These are phyloP conservation scores for Neogale vison DNA, from an alignment of 2,113 vertebrate genomes.

Conservation along the genomic window DNA sequence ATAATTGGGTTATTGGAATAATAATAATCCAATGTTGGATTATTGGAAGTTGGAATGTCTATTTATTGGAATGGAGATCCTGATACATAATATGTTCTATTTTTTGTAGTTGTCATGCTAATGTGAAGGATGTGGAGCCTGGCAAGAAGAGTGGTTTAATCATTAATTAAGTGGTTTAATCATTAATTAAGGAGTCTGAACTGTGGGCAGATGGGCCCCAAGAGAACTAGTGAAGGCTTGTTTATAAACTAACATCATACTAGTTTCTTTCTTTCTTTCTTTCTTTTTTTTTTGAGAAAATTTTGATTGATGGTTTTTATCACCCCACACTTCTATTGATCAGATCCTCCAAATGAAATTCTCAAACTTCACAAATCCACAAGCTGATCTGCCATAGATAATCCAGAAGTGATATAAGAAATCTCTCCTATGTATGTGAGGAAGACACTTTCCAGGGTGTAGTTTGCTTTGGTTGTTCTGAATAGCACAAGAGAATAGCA, in stretches of 20 bases:
- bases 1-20: too few species aligned
- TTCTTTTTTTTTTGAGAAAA: neutral
- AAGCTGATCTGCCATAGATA: neutral
- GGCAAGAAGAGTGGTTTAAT: neutral
- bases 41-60: neutral
- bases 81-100: neutral
- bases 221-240: neutral
- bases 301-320: neutral
- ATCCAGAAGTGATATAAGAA: neutral
- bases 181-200: neutral
- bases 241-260: neutral
- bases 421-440: neutral
- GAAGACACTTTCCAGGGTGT: neutral
- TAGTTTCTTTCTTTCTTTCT: neutral
- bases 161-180: neutral
- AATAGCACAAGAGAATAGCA: neutral
- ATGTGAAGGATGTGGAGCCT: neutral
- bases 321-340: neutral
- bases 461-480: neutral
- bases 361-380: neutral
- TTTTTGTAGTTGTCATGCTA: neutral
- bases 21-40: too few species aligned
- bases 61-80: neutral
- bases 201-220: neutral
- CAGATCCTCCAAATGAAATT: neutral